These are phyloP conservation scores for Xiphophorus birchmanni DNA, from an alignment of 2,797 vertebrate genomes.

Conservation along the genomic window DNA sequence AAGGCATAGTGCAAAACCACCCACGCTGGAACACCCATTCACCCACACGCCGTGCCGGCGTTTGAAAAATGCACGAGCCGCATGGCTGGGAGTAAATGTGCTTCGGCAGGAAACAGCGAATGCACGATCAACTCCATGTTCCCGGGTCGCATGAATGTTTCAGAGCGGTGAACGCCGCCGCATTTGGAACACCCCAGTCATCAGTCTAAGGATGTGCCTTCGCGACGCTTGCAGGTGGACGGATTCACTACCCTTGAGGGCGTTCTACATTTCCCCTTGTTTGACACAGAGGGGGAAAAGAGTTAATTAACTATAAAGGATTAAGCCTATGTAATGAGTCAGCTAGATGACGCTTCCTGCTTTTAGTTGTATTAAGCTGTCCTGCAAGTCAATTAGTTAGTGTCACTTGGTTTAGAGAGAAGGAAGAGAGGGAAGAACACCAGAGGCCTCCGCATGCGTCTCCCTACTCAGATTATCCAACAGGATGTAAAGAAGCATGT, in stretches of 20 bases:
- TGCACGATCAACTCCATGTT: slow-evolving; percentile 47
- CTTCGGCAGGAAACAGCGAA: slow-evolving; percentile 39
- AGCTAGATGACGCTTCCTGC: slow-evolving; percentile 62
- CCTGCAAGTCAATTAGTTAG: slow-evolving; percentile 63
- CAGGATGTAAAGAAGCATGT: slow-evolving; percentile 41
- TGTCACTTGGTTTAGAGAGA: slow-evolving; percentile 60
- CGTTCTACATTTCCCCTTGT: slow-evolving; percentile 59
- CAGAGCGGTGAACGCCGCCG: slow-evolving; percentile 23
- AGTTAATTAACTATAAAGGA: slow-evolving; percentile 74
- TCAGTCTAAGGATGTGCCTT: slow-evolving; percentile 29
- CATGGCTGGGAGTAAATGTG: slow-evolving; percentile 36
- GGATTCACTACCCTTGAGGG: slow-evolving; percentile 40
- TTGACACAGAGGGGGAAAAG: slow-evolving; percentile 52
- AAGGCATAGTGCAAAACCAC: slow-evolving; percentile 41
- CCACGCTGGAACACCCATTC: slow-evolving; percentile 49
- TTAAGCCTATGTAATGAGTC: slow-evolving; percentile 68
- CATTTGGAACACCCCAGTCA: slow-evolving; percentile 1
- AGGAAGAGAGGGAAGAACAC: slow-evolving; percentile 17
- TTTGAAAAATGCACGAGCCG: slow-evolving; percentile 41
- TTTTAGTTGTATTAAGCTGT: slow-evolving; percentile 74
- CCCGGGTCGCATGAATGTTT: slow-evolving; percentile 52
- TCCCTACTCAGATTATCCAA: slow-evolving; percentile 39
- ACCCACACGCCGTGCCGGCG: slow-evolving; percentile 33
- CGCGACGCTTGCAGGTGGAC: slow-evolving; percentile 22
- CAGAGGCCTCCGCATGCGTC: slow-evolving; percentile 15